Percentiles rank a stretch among this genome's conserved stretches.
These are phyloP conservation scores for Rhynchophorus ferrugineus DNA, from an alignment of 1,140 invertebrate genomes.

Conservation along the genomic window DNA sequence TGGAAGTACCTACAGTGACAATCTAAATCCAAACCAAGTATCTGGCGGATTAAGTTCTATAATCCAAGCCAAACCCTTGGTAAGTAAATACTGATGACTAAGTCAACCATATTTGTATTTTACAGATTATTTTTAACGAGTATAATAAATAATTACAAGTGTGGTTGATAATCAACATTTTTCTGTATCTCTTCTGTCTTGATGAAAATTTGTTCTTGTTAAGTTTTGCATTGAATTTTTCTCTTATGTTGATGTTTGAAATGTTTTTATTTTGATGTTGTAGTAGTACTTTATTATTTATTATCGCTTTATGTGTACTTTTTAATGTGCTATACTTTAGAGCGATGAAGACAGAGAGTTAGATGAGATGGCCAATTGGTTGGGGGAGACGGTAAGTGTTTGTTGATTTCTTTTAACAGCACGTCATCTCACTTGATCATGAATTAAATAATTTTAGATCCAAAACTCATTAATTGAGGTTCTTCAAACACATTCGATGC, in stretches of 20 bases:
- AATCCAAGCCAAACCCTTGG: constrained; percentile 21
- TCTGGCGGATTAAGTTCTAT: constrained; percentile 45
- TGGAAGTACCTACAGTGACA: constrained; percentile 67
- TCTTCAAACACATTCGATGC: too few relatives aligned
- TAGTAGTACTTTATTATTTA: constrained; percentile 28
- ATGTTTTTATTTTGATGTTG: constrained; percentile 30
- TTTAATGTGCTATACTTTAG: constrained; percentile 39
- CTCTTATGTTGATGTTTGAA: constrained; percentile 23
- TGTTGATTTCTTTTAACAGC: not conserved
- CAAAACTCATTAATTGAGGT: too few relatives aligned
- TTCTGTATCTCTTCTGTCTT: too few relatives aligned
- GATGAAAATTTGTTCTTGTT: too few relatives aligned
- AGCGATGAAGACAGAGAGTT: constrained; percentile 75
- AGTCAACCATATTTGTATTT: too few relatives aligned
- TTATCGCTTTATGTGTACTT: constrained; percentile 35
- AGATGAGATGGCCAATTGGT: constrained; percentile 91
- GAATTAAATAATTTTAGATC: too few relatives aligned
- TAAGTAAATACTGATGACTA: too few relatives aligned
- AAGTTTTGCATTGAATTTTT: too few relatives aligned
- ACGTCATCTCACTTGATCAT: constrained; percentile 3
- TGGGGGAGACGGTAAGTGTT: constrained; percentile 50
- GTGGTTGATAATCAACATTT: not conserved
- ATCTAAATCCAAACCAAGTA: constrained; percentile 56
- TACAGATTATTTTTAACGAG: not conserved
- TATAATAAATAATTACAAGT: too few relatives aligned